These are phyloP conservation scores for Lepisosteus osseus DNA, from an alignment of 2,113 vertebrate genomes.

Conservation along the genomic window DNA sequence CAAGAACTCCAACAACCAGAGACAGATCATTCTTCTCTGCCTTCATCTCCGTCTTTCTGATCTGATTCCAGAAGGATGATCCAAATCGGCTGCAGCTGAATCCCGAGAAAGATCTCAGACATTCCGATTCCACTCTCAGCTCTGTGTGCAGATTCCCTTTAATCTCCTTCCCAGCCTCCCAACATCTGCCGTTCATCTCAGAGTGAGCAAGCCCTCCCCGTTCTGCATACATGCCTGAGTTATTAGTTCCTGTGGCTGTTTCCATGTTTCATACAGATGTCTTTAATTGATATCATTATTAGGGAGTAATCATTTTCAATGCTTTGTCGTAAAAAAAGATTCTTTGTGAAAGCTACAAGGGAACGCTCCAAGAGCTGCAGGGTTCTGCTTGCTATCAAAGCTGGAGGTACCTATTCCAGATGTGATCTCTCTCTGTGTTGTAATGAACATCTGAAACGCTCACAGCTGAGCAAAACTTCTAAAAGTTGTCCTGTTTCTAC, in stretches of 20 bases:
- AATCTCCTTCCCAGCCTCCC: neutral
- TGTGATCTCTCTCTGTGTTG: too few relatives aligned
- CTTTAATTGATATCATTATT: constrained; percentile 3
- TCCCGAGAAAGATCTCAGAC: neutral
- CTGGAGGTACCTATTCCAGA: too few relatives aligned
- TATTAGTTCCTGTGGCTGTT: neutral
- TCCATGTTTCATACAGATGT: neutral
- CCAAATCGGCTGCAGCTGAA: neutral
- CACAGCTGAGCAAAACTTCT: too few relatives aligned
- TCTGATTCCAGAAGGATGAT: too few relatives aligned
- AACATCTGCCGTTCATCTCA: neutral
- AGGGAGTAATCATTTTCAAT: neutral
- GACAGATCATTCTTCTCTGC: too few relatives aligned
- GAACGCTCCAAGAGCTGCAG: too few relatives aligned
- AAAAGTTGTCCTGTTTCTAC: too few relatives aligned
- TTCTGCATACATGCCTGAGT: neutral
- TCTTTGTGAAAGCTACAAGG: too few relatives aligned
- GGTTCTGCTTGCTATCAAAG: too few relatives aligned
- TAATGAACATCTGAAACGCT: too few relatives aligned
- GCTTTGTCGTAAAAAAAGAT: neutral
- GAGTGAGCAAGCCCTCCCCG: neutral
- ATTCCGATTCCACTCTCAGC: neutral
- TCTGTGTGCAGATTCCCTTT: neutral
- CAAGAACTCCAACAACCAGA: too few relatives aligned
- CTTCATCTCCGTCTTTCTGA: too few relatives aligned